Conservation (phyloP, 2,888 invertebrate genomes). For the Hetaerina titia region DNA sequence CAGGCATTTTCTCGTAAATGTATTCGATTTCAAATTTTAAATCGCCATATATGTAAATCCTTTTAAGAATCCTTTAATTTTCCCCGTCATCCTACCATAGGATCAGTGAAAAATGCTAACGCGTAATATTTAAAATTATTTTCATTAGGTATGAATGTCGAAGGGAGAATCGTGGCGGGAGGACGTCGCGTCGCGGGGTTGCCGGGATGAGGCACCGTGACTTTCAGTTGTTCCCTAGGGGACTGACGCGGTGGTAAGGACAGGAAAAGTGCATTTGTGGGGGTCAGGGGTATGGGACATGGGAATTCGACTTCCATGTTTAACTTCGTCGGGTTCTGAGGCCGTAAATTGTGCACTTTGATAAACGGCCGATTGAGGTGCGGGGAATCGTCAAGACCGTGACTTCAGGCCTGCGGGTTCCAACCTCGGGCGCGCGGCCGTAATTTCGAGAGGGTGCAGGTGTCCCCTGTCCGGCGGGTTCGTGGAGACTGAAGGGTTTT, state of each 20-base stretch:
- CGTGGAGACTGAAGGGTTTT: background rate
- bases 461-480: background rate
- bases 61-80: background rate
- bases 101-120: background rate
- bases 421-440: background rate
- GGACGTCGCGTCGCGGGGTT: background rate
- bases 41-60: too few relatives aligned
- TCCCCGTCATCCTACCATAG: background rate
- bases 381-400: conserved; percentile 42
- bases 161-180: background rate
- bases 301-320: background rate
- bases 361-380: conserved; percentile 67
- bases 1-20: too few relatives aligned
- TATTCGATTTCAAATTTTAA: too few relatives aligned
- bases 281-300: background rate
- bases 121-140: background rate
- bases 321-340: background rate
- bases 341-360: conserved; percentile 16
- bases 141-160: background rate
- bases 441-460: conserved; percentile 17
- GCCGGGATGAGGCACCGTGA: background rate
- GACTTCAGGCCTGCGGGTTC: background rate
- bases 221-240: background rate
- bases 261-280: background rate
- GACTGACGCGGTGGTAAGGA: background rate